These are phyloP conservation scores for Sinocyclocheilus grahami DNA, from an alignment of 2,113 vertebrate genomes.

Conservation along the genomic window DNA sequence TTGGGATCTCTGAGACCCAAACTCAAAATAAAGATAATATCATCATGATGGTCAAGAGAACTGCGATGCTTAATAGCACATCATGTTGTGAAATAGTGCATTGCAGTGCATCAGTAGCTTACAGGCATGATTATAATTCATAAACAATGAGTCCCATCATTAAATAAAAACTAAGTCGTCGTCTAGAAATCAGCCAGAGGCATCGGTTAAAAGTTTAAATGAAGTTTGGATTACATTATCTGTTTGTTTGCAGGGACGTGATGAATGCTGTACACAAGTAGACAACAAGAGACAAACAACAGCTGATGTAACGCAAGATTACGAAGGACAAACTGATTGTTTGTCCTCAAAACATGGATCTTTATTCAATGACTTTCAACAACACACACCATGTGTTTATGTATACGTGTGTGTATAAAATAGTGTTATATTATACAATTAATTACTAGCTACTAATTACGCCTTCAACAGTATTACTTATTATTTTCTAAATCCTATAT, in stretches of 20 bases:
- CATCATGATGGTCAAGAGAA: not conserved
- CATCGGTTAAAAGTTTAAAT: not conserved
- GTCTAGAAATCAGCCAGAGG: not conserved
- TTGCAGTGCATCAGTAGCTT: not conserved
- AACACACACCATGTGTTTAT: too few species aligned
- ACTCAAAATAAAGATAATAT: not conserved
- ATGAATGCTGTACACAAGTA: conserved; percentile 5
- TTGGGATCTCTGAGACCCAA: not conserved
- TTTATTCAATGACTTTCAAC: not conserved
- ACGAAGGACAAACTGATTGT: conserved; percentile 39
- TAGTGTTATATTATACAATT: too few species aligned
- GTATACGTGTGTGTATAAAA: too few species aligned
- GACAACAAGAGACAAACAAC: conserved; percentile 38
- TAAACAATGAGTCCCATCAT: not conserved
- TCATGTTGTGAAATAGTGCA: not conserved
- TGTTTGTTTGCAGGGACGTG: not conserved
- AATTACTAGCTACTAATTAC: too few species aligned
- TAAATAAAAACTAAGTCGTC: not conserved
- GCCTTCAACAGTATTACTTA: too few species aligned
- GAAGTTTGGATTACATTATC: conserved; percentile 19
- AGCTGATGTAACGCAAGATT: conserved; percentile 39
- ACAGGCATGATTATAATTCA: conserved; percentile 14
- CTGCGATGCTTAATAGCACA: not conserved
- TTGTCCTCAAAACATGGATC: conserved; percentile 29
- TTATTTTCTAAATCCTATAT: too few species aligned